These are phyloP conservation scores for Cyprinella venusta DNA, from an alignment of 2,797 vertebrate species.

Conservation along the genomic window DNA sequence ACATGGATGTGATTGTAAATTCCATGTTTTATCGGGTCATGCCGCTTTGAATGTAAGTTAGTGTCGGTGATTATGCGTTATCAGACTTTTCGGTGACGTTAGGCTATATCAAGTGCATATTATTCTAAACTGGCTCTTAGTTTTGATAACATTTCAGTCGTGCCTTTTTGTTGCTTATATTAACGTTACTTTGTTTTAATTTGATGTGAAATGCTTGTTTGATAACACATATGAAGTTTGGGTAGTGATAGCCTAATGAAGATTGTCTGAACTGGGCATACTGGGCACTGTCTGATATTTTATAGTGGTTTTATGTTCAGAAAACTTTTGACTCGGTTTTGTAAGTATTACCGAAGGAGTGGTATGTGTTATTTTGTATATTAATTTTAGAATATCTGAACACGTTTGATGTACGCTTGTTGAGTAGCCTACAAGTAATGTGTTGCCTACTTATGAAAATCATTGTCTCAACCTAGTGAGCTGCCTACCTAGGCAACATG, in stretches of 20 bases:
- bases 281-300: not conserved
- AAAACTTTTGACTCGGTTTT: not conserved
- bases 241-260: not conserved
- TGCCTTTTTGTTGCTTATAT: not conserved
- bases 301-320: no score
- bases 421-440: not conserved
- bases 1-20: constrained; percentile 1
- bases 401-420: not conserved
- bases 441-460: not conserved
- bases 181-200: not conserved
- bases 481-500: not conserved
- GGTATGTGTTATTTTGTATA: not conserved
- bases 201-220: not conserved
- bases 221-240: not conserved
- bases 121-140: not conserved
- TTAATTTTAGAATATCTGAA: not conserved
- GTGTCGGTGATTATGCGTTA: not conserved
- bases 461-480: not conserved
- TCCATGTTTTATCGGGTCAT: not conserved
- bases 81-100: not conserved
- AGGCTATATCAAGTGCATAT: not conserved
- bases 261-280: not conserved
- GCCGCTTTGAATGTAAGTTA: not conserved
- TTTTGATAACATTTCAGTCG: not conserved
- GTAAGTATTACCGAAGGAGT: not conserved